A percentile compares a stretch with the other conserved stretches of the same genome.
These are phyloP conservation scores for Lasioglossum morio DNA, from an alignment of 2,888 invertebrate genomes.

Conservation along the genomic window DNA sequence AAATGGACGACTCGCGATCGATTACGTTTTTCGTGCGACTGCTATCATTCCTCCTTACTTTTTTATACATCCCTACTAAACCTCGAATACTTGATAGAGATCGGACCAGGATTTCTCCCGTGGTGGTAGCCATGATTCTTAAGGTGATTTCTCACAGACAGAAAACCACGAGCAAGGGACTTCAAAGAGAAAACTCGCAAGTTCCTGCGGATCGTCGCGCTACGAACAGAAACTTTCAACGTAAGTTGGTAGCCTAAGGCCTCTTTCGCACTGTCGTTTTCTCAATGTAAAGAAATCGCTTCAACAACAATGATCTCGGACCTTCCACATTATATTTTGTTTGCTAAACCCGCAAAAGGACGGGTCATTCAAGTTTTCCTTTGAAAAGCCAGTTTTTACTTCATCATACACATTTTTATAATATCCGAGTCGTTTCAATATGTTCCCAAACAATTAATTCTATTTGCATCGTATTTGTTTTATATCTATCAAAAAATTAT, in stretches of 20 bases:
- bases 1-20: constrained; percentile 22
- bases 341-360: background rate
- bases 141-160: constrained; percentile 68
- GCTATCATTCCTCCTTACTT: constrained; percentile 19
- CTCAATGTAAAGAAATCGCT: constrained; percentile 54
- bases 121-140: constrained; percentile 69
- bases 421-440: background rate
- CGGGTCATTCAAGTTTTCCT: background rate
- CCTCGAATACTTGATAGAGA: constrained; percentile 52
- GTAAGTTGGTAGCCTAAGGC: constrained; percentile 71
- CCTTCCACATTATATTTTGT: background rate
- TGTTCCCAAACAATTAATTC: background rate
- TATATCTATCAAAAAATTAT: background rate
- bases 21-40: constrained; percentile 5
- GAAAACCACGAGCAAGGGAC: constrained; percentile 69
- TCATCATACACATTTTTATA: background rate
- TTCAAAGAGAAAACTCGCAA: constrained; percentile 71
- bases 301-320: constrained; percentile 7
- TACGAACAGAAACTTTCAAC: constrained; percentile 73
- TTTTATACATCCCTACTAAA: constrained; percentile 14
- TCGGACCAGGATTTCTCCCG: constrained; percentile 49
- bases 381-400: background rate
- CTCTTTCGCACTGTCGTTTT: constrained; percentile 27
- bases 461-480: background rate
- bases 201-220: constrained; percentile 73